phyloP scores from a whole-genome alignment of 2,797 vertebrate species.

The Botia almorhae region DNA sequence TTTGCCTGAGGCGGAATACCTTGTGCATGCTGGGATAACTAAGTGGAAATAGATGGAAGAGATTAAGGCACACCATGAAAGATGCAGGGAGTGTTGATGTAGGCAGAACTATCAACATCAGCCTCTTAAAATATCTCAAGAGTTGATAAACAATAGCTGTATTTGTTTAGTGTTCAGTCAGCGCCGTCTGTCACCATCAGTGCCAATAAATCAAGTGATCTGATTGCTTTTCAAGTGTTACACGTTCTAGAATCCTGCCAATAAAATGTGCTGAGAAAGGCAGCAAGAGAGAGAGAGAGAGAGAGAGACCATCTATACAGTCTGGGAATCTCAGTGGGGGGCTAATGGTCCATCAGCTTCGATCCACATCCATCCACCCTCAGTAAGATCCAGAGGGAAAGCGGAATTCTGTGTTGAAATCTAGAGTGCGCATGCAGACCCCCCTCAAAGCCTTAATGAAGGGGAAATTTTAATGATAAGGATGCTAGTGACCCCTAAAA shows the following conservation, averaged over 20 bases:
- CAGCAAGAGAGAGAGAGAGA: neutral
- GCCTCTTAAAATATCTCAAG: slow-evolving; percentile 11
- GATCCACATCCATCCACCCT: slow-evolving; percentile 39
- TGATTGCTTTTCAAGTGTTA: slow-evolving; percentile 35
- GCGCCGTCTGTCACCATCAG: slow-evolving; percentile 1
- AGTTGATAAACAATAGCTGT: slow-evolving; percentile 31
- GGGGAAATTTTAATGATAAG: neutral
- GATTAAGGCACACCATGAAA: slow-evolving; percentile 54
- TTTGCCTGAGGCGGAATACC: slow-evolving; percentile 65
- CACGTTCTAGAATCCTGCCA: slow-evolving; percentile 16
- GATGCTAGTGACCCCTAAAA: slow-evolving; percentile 20
- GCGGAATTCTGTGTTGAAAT: neutral
- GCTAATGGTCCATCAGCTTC: slow-evolving; percentile 45
- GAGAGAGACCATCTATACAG: slow-evolving; percentile 16
- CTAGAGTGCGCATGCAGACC: neutral
- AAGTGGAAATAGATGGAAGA: slow-evolving; percentile 53
- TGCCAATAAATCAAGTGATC: slow-evolving; percentile 38
- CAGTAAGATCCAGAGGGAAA: slow-evolving; percentile 19
- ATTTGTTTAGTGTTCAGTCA: slow-evolving; percentile 35
- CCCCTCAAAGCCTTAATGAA: neutral
- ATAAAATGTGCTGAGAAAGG: slow-evolving; percentile 25
- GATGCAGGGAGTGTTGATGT: slow-evolving; percentile 3
- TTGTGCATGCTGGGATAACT: slow-evolving; percentile 45
- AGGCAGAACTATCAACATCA: slow-evolving; percentile 4
- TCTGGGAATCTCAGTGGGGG: slow-evolving; percentile 35